Conservation (phyloP, 2,113 vertebrate genomes). For the Parus major region DNA sequence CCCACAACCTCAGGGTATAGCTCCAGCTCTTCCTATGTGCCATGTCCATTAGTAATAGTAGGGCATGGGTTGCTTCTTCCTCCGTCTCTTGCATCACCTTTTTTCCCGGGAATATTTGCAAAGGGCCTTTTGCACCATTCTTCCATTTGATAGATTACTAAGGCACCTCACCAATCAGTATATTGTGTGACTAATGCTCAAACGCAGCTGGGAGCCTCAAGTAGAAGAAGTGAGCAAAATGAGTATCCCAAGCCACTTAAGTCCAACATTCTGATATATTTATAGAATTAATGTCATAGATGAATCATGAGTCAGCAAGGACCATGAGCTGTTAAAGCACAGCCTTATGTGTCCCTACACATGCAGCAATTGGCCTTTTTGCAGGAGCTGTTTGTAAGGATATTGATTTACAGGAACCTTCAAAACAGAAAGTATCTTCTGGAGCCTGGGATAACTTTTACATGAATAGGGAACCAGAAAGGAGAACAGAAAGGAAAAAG, state of each 20-base stretch:
- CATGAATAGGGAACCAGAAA: constrained; percentile 55
- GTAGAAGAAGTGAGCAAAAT: neutral
- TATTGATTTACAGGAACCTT: constrained; percentile 3
- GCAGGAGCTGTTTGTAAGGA: neutral
- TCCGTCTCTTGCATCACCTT: neutral
- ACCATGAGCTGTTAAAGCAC: neutral
- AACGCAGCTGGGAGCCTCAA: neutral
- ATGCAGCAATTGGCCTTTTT: fast-evolving
- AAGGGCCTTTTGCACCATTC: neutral
- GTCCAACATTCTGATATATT: neutral
- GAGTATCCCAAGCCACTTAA: neutral
- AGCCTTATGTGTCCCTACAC: neutral
- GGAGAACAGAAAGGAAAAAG: constrained; percentile 67
- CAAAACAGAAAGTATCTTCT: constrained; percentile 25
- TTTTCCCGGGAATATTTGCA: neutral
- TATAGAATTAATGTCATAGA: neutral
- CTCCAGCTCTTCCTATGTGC: neutral
- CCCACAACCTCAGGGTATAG: neutral
- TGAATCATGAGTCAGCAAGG: neutral
- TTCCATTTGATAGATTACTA: neutral
- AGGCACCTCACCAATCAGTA: neutral
- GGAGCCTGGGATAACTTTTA: constrained; percentile 46
- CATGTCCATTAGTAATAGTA: neutral
- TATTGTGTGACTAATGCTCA: neutral
- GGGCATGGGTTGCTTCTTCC: neutral